These are phyloP conservation scores for Danionella dracula DNA, from an alignment of 2,797 vertebrate species.

Conservation along the genomic window DNA sequence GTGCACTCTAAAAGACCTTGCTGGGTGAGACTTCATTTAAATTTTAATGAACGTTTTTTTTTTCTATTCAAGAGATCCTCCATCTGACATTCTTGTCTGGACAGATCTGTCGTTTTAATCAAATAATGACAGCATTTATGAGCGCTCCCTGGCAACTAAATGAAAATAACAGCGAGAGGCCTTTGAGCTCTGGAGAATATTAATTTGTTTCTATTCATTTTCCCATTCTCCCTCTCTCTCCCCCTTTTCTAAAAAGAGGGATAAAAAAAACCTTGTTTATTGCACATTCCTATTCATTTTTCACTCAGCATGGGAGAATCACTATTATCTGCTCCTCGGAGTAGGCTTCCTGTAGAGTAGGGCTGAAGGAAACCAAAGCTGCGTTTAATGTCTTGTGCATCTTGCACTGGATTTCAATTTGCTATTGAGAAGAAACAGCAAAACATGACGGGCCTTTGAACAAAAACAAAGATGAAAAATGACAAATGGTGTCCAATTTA, in stretches of 20 bases:
- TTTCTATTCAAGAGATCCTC: background rate
- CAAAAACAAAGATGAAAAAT: conserved; percentile 31
- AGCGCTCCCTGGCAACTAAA: conserved; percentile 38
- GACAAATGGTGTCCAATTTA: conserved; percentile 35
- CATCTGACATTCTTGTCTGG: conserved; percentile 12
- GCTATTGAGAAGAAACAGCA: conserved; percentile 40
- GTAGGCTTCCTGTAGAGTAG: conserved; percentile 41
- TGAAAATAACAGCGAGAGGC: conserved; percentile 52
- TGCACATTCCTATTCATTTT: conserved; percentile 58
- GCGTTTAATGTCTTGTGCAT: conserved; percentile 43
- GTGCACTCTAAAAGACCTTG: conserved; percentile 57
- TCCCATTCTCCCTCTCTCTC: background rate
- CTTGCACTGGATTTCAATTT: conserved; percentile 48
- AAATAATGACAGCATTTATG: conserved; percentile 46
- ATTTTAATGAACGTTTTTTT: conserved; percentile 30
- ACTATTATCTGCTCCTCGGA: conserved; percentile 40
- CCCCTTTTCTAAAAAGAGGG: background rate
- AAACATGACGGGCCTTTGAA: conserved; percentile 14
- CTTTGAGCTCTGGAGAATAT: conserved; percentile 39
- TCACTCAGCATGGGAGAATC: conserved; percentile 44
- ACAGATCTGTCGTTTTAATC: conserved; percentile 38
- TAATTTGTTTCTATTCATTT: conserved; percentile 33
- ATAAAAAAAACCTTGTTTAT: conserved; percentile 54
- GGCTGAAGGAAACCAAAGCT: conserved; percentile 44
- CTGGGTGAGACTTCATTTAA: conserved; percentile 41